A percentile compares a stretch with the other conserved stretches of the same genome.
Evolutionary conservation across 1,140 invertebrate species (phyloP).

Genomic region (Hormaphis cornu): DNA sequence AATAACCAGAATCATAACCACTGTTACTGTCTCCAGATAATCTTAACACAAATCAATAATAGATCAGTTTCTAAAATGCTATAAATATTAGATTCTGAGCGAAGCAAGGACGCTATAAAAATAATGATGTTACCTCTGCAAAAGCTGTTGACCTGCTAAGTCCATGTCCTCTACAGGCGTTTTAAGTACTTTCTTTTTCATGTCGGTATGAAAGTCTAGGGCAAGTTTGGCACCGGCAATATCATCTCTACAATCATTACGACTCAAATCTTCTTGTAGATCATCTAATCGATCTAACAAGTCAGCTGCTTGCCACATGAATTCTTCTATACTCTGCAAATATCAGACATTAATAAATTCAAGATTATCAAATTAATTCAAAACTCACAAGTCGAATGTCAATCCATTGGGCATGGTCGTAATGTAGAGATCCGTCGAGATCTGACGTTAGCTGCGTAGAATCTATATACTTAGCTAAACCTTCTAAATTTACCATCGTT

Average conservation of each 20-base stretch:
- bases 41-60: conserved; percentile 35
- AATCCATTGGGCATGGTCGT: conserved; percentile 95
- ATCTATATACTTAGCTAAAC: conserved; percentile 83
- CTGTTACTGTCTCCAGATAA: conserved; percentile 41
- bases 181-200: conserved; percentile 88
- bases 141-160: conserved; percentile 56
- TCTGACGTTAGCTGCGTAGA: conserved; percentile 82
- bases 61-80: not conserved
- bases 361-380: not conserved
- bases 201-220: conserved; percentile 85
- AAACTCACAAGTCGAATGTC: conserved; percentile 69
- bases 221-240: conserved; percentile 78
- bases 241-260: conserved; percentile 86
- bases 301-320: conserved; percentile 88
- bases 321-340: conserved; percentile 74
- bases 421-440: conserved; percentile 84
- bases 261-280: conserved; percentile 77
- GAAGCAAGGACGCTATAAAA: too few relatives aligned
- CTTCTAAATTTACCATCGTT: conserved; percentile 89
- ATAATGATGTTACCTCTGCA: conserved; percentile 48
- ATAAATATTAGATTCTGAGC: not conserved
- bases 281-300: conserved; percentile 83
- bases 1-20: conserved; percentile 49
- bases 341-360: not conserved
- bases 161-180: conserved; percentile 88